Conservation (phyloP, 2,797 vertebrate genomes). For the Chelonia mydas region DNA sequence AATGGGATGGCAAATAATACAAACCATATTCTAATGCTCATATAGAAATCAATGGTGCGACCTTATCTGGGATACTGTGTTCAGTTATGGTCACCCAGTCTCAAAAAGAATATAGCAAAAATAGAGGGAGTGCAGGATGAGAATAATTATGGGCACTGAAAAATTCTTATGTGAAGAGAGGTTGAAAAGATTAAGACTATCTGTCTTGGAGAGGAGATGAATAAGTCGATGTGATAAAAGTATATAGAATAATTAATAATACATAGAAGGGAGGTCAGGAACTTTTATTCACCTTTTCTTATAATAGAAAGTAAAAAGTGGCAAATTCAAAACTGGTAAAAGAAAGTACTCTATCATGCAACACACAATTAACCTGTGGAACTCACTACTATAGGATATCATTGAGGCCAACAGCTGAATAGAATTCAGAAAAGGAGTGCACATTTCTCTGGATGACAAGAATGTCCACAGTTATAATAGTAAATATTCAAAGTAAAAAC, state of each 20-base stretch:
- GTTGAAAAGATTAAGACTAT: not conserved
- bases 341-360: not conserved
- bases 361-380: not conserved
- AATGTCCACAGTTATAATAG: not conserved
- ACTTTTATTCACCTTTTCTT: not conserved
- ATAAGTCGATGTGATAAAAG: not conserved
- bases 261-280: not conserved
- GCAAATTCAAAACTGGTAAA: not conserved
- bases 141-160: not conserved
- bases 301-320: not conserved
- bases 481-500: not conserved
- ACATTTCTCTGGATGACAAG: not conserved
- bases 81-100: not conserved
- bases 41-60: not conserved
- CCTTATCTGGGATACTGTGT: not conserved
- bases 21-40: not conserved
- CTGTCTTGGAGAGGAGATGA: not conserved
- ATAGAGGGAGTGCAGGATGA: not conserved
- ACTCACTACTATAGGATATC: not conserved
- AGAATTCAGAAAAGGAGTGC: not conserved
- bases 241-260: not conserved
- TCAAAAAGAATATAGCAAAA: rapidly evolving
- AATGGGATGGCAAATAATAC: not conserved
- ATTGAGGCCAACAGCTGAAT: not conserved
- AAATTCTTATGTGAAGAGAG: not conserved